Base-by-base conservation (phyloP, 1,140 invertebrate species). In the Drosophila trapezifrons region DNA sequence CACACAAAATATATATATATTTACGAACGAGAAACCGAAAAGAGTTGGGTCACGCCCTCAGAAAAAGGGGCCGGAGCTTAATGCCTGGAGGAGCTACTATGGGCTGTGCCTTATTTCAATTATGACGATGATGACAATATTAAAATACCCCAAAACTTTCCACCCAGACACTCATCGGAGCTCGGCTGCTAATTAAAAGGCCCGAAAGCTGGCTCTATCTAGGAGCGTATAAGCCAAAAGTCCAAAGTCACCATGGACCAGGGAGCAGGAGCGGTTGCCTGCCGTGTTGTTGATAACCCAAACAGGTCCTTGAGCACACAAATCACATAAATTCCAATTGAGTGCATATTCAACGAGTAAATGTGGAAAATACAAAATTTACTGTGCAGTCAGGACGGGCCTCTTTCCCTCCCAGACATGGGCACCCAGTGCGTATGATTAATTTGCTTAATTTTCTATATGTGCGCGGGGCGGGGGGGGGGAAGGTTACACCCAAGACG, bases 301-400 rank as follows among this genome's bases (percentile, higher is more conserved):
- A 89, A 84, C 74, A 84, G 84, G 84, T 89, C 84, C 84, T 80
- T 78, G 70, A 80, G 80, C 84, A 84, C 87, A 90, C 87, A 90
- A 90, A 90, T 90, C 87, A 90, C 87, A 90, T 90, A 90, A 90
- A 90, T 90, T 90, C 87, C 87, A 90, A 90, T 90, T 90, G 87
- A 90, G 80, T 90, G 87, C 87, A 90, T 90, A 90, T 80, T 89
- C 81, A 72, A 84, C 64, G 57, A 83, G 79, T 69, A 40, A 70
- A 66, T 57, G 62, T 78, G 69, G 55, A 62, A 90, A 89, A 84
- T 90, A 90, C 72, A 83, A 87, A 89, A 87, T 89, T 90, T 89
- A 89, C 84, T 78, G 78, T 89, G 84, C 84, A 83, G 52, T 83
- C 59, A 73, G 60, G 37, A 47, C n/a, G n/a, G n/a, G n/a, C 4